Evolutionary conservation across 2,888 invertebrate species (phyloP), one percentile per base, ranked within the genome.

Genomic region (Oligia strigilis): DNA sequence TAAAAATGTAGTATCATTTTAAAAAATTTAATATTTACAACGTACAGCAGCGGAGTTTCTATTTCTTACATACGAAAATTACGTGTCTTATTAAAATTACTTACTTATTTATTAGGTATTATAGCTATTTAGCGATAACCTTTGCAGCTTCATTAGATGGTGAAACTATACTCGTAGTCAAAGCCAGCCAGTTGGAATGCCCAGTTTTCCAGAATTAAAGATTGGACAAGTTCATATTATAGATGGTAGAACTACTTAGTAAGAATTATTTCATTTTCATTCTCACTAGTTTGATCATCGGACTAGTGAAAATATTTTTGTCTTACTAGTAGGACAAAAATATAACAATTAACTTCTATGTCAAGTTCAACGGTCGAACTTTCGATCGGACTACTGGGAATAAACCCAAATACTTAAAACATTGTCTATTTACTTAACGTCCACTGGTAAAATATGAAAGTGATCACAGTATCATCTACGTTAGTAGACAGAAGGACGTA

Each of bases 1-100:
- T 52, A 43, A 72, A 72, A 43, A 64, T 29, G n/a, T 29, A 46
- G 23, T 43, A 23, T 17, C 11, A 5, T 40, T 80, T 52, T 29
- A 11, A 9, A 49, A 14, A 9, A 40, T 40, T 23, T 14, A 6
- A 60, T 69, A 52, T 69, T 52, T 62, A 43, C 23, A 1, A 17
- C 13, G 14, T 46, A 43, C 29, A 11, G 19, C 23, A 67, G 49
- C 23, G 13, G 29, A 43, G 62, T 64, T 80, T 79, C 70, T 76
- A 82, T 72, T 72, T 82, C 5, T 6, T 72, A 82, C 13, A 72
- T 81, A 82, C 82, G 82, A 81, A 76, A 82, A 82, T 81, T 82
- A 77, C 83, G 83, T 81, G 76, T 81, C 83, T 49, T 52, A 23
- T 52, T 36, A 14, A 36, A 52, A 36, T 36, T 8, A 52, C 14